Conservation (phyloP, 2,888 invertebrate genomes). For the Hirtodrosophila alboralis region DNA sequence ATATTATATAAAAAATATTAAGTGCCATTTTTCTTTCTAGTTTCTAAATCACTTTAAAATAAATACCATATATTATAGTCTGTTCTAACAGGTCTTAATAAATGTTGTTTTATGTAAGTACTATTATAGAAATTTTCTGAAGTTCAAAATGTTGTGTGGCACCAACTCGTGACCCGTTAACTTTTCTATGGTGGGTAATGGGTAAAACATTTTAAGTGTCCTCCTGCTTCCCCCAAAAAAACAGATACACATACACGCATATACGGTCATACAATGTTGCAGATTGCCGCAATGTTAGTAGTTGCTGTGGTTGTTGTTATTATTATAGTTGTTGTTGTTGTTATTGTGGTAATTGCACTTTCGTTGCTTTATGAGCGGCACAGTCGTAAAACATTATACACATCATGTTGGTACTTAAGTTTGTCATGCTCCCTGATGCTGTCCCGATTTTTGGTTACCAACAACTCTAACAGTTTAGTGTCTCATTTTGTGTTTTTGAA, state of each 20-base stretch:
- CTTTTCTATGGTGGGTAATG: slow-evolving; percentile 44
- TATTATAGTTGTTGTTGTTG: too few species aligned
- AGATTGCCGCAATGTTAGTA: slow-evolving; percentile 46
- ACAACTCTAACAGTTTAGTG: slow-evolving; percentile 16
- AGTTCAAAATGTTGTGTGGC: slow-evolving; percentile 9
- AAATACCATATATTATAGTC: too few species aligned
- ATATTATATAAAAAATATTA: too few species aligned
- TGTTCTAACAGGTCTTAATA: too few species aligned
- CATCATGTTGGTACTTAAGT: slow-evolving; percentile 73
- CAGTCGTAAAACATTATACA: slow-evolving; percentile 68
- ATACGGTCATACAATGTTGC: slow-evolving; percentile 68
- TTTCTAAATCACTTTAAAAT: too few species aligned
- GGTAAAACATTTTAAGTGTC: slow-evolving; percentile 63
- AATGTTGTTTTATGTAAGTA: too few species aligned
- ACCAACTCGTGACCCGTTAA: slow-evolving; percentile 11
- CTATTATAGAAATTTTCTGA: not conserved
- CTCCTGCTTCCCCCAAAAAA: slow-evolving; percentile 11
- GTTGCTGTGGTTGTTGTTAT: slow-evolving; percentile 24
- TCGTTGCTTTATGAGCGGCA: slow-evolving; percentile 69
- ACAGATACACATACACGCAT: slow-evolving; percentile 4
- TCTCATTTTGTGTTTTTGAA: not conserved
- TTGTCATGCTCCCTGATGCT: slow-evolving; percentile 44
- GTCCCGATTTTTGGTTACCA: slow-evolving; percentile 34
- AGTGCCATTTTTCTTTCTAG: too few species aligned
- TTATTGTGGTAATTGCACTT: slow-evolving; percentile 71